Conservation (phyloP, 2,888 invertebrate species). For the Epicampocera succincta region DNA sequence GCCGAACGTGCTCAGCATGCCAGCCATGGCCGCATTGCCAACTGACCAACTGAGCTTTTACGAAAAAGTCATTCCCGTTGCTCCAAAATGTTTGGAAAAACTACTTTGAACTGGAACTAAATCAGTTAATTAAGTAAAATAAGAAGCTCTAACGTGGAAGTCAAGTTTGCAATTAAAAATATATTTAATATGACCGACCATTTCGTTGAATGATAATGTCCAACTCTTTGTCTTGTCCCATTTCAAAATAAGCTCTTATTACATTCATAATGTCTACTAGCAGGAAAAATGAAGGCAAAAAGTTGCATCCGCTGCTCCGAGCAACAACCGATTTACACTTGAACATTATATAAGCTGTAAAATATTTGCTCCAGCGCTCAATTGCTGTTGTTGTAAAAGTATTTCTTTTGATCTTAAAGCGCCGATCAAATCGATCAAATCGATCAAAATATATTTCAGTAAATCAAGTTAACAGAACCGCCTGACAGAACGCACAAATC, state of each 20-base stretch:
- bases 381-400: conserved; percentile 26
- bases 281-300: conserved; percentile 17
- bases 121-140: too few species aligned
- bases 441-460: conserved; percentile 81
- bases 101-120: too few species aligned
- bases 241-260: not conserved
- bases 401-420: conserved; percentile 80
- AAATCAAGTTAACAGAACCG: conserved; percentile 69
- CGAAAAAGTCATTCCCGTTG: too few species aligned
- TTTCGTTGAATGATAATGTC: too few species aligned
- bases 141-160: too few species aligned
- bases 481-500: conserved; percentile 73
- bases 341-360: conserved; percentile 65
- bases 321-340: conserved; percentile 65
- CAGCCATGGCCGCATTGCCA: too few species aligned
- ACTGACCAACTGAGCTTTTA: too few species aligned
- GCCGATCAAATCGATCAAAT: conserved; percentile 82
- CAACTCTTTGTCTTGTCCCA: too few species aligned
- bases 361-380: conserved; percentile 50
- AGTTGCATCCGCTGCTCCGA: conserved; percentile 35
- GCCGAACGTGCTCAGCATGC: too few species aligned
- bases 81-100: too few species aligned
- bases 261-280: conserved; percentile 16
- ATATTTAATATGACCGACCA: too few species aligned
- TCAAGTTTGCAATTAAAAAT: too few species aligned